Percentiles rank a stretch among this genome's conserved stretches.
Conservation (phyloP, 2,797 vertebrate species). For the Lacerta viridis region DNA sequence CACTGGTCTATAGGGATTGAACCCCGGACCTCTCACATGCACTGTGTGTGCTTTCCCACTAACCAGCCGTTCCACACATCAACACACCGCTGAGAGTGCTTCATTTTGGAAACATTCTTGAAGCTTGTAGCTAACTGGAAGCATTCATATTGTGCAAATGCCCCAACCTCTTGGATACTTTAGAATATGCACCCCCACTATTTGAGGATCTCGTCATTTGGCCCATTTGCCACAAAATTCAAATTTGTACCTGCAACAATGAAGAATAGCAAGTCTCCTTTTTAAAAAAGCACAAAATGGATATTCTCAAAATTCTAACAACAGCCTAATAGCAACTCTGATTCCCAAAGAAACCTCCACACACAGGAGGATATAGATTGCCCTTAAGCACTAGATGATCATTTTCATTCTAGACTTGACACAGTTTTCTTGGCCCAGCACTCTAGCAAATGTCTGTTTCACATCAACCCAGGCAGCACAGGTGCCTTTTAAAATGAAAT, state of each 20-base stretch:
- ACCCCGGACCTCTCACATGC: too few relatives aligned
- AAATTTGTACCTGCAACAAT: not conserved
- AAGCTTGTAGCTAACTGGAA: not conserved
- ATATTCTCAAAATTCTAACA: not conserved
- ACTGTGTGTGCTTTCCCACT: not conserved
- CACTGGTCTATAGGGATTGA: too few relatives aligned
- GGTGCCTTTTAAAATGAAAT: constrained; percentile 33
- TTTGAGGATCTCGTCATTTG: too few relatives aligned
- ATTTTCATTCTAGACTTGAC: not conserved
- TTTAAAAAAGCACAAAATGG: not conserved
- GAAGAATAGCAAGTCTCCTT: not conserved
- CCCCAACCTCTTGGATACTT: not conserved
- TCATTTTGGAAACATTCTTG: not conserved
- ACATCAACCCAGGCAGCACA: not conserved
- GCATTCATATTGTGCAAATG: not conserved
- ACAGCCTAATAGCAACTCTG: not conserved
- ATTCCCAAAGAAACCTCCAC: not conserved
- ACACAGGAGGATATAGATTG: not conserved
- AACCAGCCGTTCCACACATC: not conserved
- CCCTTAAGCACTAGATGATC: not conserved
- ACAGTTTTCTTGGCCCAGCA: not conserved
- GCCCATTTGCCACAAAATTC: not conserved
- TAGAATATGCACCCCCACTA: not conserved
- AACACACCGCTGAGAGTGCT: not conserved
- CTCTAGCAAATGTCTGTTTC: not conserved